Base-by-base conservation (phyloP, 2,888 invertebrate genomes). In the Philaethria dido region DNA sequence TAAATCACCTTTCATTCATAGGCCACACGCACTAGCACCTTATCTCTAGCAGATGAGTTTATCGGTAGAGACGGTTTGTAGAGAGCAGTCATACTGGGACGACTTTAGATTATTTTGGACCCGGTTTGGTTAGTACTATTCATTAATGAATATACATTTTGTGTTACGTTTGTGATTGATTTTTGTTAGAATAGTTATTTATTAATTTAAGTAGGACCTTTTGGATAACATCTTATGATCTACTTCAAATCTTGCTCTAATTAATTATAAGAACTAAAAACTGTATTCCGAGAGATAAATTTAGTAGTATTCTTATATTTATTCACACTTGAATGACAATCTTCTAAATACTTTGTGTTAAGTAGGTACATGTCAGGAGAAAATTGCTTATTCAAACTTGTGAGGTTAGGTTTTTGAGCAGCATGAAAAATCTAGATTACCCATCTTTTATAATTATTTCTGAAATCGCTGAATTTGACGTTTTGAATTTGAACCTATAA, bases 1-100 rank as follows among this genome's bases (percentile, higher is more conserved):
- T 57, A 57, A 57, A 57, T 42, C 57, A 42, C n/a, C 16, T 57
- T 57, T 57, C 42, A 57, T 57, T 57, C 57, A 57, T 57, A 57
- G 57, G 42, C 57, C 57, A 57, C 57, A 57, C 57, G 57, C 57
- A 42, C 57, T 57, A 42, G 22, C 42, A 1, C 42, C 39, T 55
- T 39, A 39, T 55, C 39, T 42, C n/a, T 5, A 14, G 11, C 22
- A 42, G 39, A 57, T 57, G 25, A 22, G 42, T 25, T 42, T 57
- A 42, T 57, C 57, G 9, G 57, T 42, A 57, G 11, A 57, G 57
- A 25, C 57, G 57, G 57, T 57, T 57, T 52, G 52, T 52, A 42
- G 25, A 39, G 57, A 22, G 22, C 55, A 55, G 20, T 42, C 42
- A 42, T 42, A 57, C 42, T 57, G 42, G 16, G 42, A 25, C 39